phyloP scores from a whole-genome alignment of 1,140 invertebrate genomes.

The Anoplolepis gracilipes region DNA sequence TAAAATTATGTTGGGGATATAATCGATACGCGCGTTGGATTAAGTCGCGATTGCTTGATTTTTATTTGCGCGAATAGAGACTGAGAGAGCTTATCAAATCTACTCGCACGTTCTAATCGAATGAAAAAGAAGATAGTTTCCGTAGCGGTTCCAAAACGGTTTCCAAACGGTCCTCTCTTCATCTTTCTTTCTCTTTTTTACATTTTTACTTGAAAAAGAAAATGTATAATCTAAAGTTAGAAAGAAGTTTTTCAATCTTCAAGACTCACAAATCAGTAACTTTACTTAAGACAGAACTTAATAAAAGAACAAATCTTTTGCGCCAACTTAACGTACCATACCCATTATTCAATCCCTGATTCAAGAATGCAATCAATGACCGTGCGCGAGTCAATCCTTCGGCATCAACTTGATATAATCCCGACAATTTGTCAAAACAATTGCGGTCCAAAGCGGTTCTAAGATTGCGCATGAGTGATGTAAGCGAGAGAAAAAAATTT shows the following conservation, averaged over 20 bases:
- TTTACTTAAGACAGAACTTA: conserved; percentile 18
- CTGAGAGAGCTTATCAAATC: background rate
- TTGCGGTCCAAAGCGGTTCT: background rate
- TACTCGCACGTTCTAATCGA: background rate
- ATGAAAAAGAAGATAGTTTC: background rate
- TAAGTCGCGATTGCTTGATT: background rate
- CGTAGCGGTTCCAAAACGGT: background rate
- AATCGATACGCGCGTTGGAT: background rate
- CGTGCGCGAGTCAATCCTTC: conserved; percentile 27
- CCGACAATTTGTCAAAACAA: conserved; percentile 23
- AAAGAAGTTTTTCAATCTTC: conserved; percentile 32
- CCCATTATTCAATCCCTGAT: conserved; percentile 12
- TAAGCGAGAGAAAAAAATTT: background rate
- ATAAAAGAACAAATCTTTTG: conserved; percentile 29
- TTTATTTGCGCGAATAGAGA: conserved; percentile 3
- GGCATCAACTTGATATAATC: conserved; percentile 7
- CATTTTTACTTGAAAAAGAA: background rate
- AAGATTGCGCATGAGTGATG: background rate
- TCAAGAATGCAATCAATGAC: conserved; percentile 20
- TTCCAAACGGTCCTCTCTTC: too few species aligned
- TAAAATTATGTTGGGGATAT: conserved; percentile 25
- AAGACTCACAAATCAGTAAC: conserved; percentile 11
- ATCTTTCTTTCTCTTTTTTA: background rate
- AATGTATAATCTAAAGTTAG: background rate
- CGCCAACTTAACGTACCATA: background rate